Conservation (phyloP, 2,888 invertebrate species). For the Pecten maximus region DNA sequence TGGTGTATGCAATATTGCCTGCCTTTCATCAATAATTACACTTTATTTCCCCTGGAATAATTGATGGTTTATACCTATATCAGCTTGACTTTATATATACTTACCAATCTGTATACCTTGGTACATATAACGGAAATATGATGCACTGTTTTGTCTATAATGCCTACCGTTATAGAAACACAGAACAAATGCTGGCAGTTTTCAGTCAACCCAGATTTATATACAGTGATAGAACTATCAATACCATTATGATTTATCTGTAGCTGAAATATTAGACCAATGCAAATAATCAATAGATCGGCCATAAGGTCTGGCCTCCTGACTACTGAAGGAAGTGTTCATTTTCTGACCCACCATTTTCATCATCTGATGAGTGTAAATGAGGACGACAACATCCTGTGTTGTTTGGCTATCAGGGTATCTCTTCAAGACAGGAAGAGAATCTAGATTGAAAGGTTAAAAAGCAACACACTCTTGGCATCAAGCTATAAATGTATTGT, state of each 20-base stretch:
- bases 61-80: conserved; percentile 14
- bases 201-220: background rate
- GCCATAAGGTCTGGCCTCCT: background rate
- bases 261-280: background rate
- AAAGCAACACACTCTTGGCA: conserved; percentile 17
- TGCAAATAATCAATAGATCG: background rate
- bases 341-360: background rate
- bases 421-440: background rate
- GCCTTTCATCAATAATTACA: background rate
- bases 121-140: no score
- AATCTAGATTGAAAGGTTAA: background rate
- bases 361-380: background rate
- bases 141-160: background rate
- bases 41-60: background rate
- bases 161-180: background rate
- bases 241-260: background rate
- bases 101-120: no score
- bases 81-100: background rate
- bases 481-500: background rate
- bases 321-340: background rate
- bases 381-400: conserved; percentile 18
- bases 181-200: background rate
- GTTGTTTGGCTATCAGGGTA: background rate
- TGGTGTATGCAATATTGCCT: background rate
- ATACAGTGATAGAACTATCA: background rate